A percentile compares a stretch with the other conserved stretches of the same genome.
These are phyloP conservation scores for Megaceryle torquata DNA, from an alignment of 2,113 vertebrate species.

Conservation along the genomic window DNA sequence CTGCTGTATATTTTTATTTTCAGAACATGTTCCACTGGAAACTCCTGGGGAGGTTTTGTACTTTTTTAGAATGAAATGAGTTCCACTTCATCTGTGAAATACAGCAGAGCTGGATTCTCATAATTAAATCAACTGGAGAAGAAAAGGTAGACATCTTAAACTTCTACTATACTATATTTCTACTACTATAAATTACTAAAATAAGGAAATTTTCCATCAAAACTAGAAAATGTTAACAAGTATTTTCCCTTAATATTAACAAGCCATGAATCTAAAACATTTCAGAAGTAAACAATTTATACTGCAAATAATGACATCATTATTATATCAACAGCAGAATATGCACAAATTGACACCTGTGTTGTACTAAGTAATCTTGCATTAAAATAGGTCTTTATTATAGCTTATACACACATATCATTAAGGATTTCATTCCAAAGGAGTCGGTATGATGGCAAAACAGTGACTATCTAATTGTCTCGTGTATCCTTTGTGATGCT, in stretches of 20 bases:
- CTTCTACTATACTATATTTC: neutral
- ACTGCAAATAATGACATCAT: neutral
- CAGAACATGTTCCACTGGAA: neutral
- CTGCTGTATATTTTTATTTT: neutral
- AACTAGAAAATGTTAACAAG: neutral
- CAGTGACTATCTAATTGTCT: neutral
- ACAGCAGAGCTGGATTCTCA: neutral
- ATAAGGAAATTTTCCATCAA: neutral
- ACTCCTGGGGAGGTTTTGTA: neutral
- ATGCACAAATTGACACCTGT: neutral
- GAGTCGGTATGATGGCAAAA: neutral
- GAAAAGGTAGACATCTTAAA: neutral
- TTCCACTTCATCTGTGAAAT: neutral
- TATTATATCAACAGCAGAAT: neutral
- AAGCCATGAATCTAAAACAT: neutral
- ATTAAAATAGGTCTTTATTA: neutral
- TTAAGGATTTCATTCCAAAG: neutral
- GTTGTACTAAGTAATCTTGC: neutral
- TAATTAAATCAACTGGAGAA: neutral
- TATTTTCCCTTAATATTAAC: neutral
- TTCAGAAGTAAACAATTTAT: neutral
- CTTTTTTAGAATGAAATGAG: neutral
- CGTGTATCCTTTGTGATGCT: neutral
- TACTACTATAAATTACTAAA: neutral
- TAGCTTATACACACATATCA: neutral